Percentiles rank a stretch among this genome's conserved stretches.
Conservation (phyloP, 2,888 invertebrate genomes). For the Leucophora obtusa region DNA sequence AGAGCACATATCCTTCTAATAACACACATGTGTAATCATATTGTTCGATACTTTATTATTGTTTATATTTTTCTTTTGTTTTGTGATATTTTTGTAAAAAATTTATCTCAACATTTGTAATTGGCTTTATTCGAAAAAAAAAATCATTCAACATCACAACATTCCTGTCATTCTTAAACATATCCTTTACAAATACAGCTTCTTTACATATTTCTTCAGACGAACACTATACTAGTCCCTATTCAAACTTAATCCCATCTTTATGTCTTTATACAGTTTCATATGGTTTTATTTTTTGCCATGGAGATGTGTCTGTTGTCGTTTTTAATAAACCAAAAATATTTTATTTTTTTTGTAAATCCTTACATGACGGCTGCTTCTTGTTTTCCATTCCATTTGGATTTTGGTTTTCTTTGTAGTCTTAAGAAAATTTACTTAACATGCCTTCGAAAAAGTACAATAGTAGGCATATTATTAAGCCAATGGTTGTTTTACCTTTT, state of each 20-base stretch:
- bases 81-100: slow-evolving; percentile 1
- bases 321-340: slow-evolving; percentile 20
- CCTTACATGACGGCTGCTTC: slow-evolving; percentile 19
- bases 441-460: slow-evolving; percentile 32
- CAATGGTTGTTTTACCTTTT: slow-evolving; percentile 53
- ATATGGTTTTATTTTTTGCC: not conserved
- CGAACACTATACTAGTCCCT: slow-evolving; percentile 7
- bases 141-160: not conserved
- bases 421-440: slow-evolving; percentile 10
- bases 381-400: slow-evolving; percentile 9
- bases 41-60: slow-evolving; percentile 34
- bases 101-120: slow-evolving; percentile 35
- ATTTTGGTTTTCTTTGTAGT: slow-evolving; percentile 17
- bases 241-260: slow-evolving; percentile 43
- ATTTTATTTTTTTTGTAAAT: slow-evolving; percentile 22
- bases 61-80: slow-evolving; percentile 28
- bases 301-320: slow-evolving; percentile 5
- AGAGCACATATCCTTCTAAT: slow-evolving; percentile 9
- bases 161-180: not conserved
- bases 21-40: slow-evolving; percentile 15
- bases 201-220: slow-evolving; percentile 25
- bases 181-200: slow-evolving; percentile 4
- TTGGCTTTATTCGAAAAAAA: slow-evolving; percentile 32
- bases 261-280: slow-evolving; percentile 34
- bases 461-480: slow-evolving; percentile 49